Percentiles rank a stretch among this genome's conserved stretches.
Evolutionary conservation across 1,140 invertebrate genomes (phyloP).

Genomic region (Penaeus japonicus): DNA sequence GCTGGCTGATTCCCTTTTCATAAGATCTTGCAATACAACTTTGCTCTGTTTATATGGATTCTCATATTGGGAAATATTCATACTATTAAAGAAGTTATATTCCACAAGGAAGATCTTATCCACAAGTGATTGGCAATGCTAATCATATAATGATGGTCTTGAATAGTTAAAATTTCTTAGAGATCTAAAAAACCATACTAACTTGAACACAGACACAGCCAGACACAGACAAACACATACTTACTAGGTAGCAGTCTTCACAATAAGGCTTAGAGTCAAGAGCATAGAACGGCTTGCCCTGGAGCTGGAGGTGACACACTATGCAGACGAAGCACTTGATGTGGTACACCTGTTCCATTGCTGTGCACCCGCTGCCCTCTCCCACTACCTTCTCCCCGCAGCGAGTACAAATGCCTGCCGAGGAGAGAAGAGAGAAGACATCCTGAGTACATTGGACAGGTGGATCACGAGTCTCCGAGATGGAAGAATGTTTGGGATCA

Average conservation of each 20-base stretch:
- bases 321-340: constrained; percentile 93
- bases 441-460: background rate
- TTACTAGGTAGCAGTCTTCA: constrained; percentile 90
- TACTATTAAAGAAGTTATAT: no score
- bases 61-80: no score
- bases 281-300: constrained; percentile 94
- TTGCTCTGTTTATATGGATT: no score
- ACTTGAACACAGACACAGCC: background rate
- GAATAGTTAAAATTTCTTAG: no score
- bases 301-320: constrained; percentile 85
- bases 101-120: no score
- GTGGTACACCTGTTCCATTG: constrained; percentile 96
- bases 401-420: constrained; percentile 81
- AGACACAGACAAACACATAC: constrained; percentile 47
- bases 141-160: no score
- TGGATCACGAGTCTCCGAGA: background rate
- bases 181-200: no score
- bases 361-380: constrained; percentile 92
- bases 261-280: constrained; percentile 93
- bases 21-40: no score
- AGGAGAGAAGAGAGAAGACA: constrained; percentile 58
- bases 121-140: no score
- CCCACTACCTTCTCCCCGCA: constrained; percentile 90
- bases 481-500: no score
- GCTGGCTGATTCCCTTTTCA: no score